Percentiles rank a stretch among this genome's conserved stretches.
Evolutionary conservation across 2,888 invertebrate species (phyloP).

Genomic region (Pristionchus arcanus): DNA sequence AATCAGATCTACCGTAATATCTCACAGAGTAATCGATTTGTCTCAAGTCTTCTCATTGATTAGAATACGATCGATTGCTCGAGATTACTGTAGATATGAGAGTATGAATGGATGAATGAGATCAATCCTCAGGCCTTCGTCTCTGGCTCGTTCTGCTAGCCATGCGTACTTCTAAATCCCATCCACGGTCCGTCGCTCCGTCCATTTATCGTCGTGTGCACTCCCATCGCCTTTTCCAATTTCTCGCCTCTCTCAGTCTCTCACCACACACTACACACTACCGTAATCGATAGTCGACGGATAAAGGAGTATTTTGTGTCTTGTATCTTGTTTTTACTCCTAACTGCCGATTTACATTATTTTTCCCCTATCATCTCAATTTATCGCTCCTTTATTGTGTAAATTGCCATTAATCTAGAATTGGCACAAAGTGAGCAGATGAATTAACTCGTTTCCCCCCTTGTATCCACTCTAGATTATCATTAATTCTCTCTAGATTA

Average conservation of each 20-base stretch:
- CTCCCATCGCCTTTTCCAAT: not conserved
- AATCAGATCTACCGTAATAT: not conserved
- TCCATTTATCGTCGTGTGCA: not conserved
- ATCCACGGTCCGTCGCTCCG: not conserved
- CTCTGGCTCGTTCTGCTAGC: conserved; percentile 43
- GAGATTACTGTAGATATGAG: not conserved
- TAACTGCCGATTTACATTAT: not conserved
- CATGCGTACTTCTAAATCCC: conserved; percentile 31
- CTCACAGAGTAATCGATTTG: not conserved
- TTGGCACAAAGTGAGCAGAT: not conserved
- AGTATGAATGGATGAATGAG: not conserved
- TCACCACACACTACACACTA: not conserved
- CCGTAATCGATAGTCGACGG: not conserved
- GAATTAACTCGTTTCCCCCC: not conserved
- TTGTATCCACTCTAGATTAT: not conserved
- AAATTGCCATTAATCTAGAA: conserved; percentile 1
- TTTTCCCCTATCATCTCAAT: not conserved
- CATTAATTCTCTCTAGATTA: not conserved
- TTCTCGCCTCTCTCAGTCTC: conserved; percentile 4
- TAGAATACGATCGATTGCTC: conserved; percentile 25
- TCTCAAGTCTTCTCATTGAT: not conserved
- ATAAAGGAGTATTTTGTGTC: conserved; percentile 21
- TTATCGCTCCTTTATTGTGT: not conserved
- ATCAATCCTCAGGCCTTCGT: conserved; percentile 9
- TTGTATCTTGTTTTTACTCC: conserved; percentile 24